Conservation (phyloP, 2,113 vertebrate species). For the Anas platyrhynchos region DNA sequence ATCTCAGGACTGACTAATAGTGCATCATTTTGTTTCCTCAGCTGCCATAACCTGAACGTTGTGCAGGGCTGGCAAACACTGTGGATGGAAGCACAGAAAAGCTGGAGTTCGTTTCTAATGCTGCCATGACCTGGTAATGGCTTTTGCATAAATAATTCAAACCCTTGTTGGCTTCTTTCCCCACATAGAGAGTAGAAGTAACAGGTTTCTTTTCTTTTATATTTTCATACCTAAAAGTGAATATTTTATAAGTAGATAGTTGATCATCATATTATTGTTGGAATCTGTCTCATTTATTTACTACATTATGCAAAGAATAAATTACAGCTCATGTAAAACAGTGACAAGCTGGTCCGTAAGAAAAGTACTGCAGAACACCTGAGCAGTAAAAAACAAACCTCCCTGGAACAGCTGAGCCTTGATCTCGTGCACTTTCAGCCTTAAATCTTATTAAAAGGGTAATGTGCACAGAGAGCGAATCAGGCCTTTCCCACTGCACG, state of each 20-base stretch:
- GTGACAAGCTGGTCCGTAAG: neutral
- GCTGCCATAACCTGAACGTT: neutral
- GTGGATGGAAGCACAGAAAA: neutral
- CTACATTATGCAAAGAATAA: neutral
- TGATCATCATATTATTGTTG: neutral
- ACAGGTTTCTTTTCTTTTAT: neutral
- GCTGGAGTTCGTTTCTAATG: neutral
- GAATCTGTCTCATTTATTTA: neutral
- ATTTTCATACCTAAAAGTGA: neutral
- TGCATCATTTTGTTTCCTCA: neutral
- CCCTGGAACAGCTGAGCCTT: neutral
- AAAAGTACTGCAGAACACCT: neutral
- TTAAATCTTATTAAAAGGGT: neutral
- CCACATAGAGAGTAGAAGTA: neutral
- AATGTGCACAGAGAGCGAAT: neutral
- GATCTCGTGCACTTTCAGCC: neutral
- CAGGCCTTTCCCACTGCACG: neutral
- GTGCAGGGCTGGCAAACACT: neutral
- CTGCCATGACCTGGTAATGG: neutral
- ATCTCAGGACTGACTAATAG: neutral
- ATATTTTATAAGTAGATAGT: neutral
- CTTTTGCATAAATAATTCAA: conserved; percentile 11
- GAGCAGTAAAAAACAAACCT: neutral
- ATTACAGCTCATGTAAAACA: neutral
- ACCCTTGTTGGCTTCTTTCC: neutral